Conservation (phyloP, 2,113 vertebrate species). For the Mormoops blainvillei region DNA sequence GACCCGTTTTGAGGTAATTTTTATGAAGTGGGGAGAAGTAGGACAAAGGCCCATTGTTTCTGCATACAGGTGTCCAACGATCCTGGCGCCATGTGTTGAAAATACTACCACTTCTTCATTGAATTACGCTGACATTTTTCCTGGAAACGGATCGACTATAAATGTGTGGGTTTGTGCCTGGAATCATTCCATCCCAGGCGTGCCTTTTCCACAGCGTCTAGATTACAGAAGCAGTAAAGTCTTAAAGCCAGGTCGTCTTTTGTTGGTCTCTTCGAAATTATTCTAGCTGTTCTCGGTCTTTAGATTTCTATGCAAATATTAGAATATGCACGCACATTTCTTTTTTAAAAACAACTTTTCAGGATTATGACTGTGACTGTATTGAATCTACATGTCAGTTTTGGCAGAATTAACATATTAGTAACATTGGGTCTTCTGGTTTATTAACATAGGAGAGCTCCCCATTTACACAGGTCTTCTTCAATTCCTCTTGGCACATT, state of each 20-base stretch:
- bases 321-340: background rate
- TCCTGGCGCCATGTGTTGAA: background rate
- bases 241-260: background rate
- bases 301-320: background rate
- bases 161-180: background rate
- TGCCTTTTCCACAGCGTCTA: accelerated
- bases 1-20: background rate
- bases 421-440: background rate
- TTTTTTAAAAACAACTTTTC: background rate
- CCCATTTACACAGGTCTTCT: background rate
- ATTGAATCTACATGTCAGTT: too few relatives aligned
- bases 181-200: accelerated
- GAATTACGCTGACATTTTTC: background rate
- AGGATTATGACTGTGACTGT: background rate
- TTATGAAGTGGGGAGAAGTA: background rate
- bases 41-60: accelerated
- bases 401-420: background rate
- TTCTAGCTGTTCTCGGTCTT: background rate
- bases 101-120: background rate
- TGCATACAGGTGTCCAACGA: accelerated
- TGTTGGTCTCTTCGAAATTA: background rate
- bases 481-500: background rate
- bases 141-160: background rate
- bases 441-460: background rate
- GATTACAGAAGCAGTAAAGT: accelerated